phyloP scores from a whole-genome alignment of 2,888 invertebrate species.

The Xanthostigma xanthostigma region DNA sequence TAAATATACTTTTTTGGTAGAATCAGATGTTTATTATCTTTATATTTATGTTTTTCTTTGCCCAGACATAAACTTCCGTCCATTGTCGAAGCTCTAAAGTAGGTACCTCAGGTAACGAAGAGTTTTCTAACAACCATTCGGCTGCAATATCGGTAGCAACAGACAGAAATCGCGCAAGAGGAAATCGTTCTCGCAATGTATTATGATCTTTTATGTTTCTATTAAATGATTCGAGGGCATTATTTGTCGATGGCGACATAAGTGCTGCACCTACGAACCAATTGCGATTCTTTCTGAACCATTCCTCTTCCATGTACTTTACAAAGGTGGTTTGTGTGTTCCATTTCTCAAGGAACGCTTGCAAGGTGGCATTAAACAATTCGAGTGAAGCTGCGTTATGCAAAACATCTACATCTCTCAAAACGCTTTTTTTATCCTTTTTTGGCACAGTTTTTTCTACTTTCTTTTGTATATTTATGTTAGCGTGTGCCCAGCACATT shows the following conservation, averaged over 20 bases:
- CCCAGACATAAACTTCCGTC: no score
- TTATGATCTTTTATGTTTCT: slow-evolving; percentile 9
- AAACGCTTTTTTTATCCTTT: slow-evolving; percentile 1
- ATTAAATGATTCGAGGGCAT: slow-evolving; percentile 8
- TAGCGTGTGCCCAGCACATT: slow-evolving; percentile 17
- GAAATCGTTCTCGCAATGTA: slow-evolving; percentile 6
- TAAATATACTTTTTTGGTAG: no score
- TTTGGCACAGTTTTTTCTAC: slow-evolving; percentile 8
- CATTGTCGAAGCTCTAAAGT: no score
- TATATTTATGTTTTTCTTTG: no score
- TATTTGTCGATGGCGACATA: slow-evolving; percentile 6
- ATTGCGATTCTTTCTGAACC: slow-evolving; percentile 8
- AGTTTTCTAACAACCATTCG: no score
- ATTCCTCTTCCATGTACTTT: slow-evolving; percentile 6
- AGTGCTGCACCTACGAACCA: slow-evolving; percentile 8
- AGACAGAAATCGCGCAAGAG: slow-evolving; percentile 7
- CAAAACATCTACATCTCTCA: slow-evolving; percentile 13
- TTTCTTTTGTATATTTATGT: slow-evolving; percentile 14
- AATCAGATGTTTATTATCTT: no score
- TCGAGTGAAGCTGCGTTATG: slow-evolving; percentile 12
- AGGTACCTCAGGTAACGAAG: no score
- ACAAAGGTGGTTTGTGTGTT: slow-evolving; percentile 2
- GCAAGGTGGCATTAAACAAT: slow-evolving; percentile 14
- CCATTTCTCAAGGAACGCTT: slow-evolving; percentile 15
- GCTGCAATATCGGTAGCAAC: slow-evolving; percentile 5